Conservation (phyloP, 2,113 vertebrate species). For the Tursiops truncatus region DNA sequence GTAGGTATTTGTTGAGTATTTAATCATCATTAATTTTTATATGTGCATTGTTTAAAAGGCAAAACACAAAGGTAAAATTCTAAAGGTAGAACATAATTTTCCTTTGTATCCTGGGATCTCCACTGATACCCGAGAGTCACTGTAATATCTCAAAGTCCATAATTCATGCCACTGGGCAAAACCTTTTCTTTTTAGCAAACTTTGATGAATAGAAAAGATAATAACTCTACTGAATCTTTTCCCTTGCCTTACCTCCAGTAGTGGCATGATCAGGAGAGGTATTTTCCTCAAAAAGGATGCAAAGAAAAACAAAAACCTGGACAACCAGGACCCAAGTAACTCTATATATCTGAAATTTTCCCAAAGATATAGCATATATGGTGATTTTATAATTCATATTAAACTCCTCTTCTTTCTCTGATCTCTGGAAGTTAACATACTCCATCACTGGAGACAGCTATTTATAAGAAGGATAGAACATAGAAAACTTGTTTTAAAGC, state of each 20-base stretch:
- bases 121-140: background rate
- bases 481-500: conserved; percentile 45
- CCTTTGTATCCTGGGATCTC: background rate
- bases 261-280: background rate
- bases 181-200: background rate
- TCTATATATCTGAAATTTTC: background rate
- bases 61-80: conserved; percentile 5
- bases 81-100: conserved; percentile 7
- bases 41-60: background rate
- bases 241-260: background rate
- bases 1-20: background rate
- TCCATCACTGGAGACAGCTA: background rate
- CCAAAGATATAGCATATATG: background rate
- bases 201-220: background rate
- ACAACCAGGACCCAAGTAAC: background rate
- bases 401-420: background rate
- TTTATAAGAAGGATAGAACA: conserved; percentile 1
- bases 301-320: background rate
- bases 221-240: background rate
- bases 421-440: background rate
- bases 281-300: background rate
- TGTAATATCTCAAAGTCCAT: background rate
- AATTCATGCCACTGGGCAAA: background rate
- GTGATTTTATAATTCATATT: background rate
- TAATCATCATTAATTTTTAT: conserved; percentile 6